phyloP scores from a whole-genome alignment of 2,797 vertebrate genomes.

The Fratercula arctica region DNA sequence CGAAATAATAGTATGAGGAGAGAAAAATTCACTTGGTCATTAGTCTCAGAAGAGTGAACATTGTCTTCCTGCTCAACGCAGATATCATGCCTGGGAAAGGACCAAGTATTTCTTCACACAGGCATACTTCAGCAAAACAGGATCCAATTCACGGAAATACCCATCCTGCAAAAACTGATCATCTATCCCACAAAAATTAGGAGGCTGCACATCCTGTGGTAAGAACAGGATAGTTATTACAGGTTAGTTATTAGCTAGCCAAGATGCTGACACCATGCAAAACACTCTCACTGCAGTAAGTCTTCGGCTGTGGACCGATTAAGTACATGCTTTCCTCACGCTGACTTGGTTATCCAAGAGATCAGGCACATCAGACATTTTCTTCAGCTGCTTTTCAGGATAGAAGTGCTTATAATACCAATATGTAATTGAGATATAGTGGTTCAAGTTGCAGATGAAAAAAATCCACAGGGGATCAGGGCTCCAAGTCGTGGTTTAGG shows the following conservation, averaged over 20 bases:
- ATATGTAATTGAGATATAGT: neutral
- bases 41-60: neutral
- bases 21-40: neutral
- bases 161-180: neutral
- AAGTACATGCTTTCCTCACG: neutral
- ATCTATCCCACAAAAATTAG: neutral
- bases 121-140: constrained; percentile 16
- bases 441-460: neutral
- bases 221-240: constrained; percentile 34
- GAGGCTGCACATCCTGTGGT: constrained; percentile 53
- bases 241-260: constrained; percentile 44
- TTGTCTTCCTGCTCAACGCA: neutral
- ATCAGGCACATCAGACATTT: neutral
- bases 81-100: constrained; percentile 30
- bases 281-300: neutral
- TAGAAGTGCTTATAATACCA: neutral
- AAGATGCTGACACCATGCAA: constrained; percentile 33
- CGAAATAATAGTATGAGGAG: neutral
- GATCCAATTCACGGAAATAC: neutral
- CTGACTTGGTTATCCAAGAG: neutral
- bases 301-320: neutral
- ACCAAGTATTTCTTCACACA: neutral
- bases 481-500: neutral
- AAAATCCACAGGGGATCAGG: neutral
- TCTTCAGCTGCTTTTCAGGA: neutral